Percentiles rank a stretch among this genome's conserved stretches.
Conservation (phyloP, 2,888 invertebrate species). For the Toxonevra muliebris region DNA sequence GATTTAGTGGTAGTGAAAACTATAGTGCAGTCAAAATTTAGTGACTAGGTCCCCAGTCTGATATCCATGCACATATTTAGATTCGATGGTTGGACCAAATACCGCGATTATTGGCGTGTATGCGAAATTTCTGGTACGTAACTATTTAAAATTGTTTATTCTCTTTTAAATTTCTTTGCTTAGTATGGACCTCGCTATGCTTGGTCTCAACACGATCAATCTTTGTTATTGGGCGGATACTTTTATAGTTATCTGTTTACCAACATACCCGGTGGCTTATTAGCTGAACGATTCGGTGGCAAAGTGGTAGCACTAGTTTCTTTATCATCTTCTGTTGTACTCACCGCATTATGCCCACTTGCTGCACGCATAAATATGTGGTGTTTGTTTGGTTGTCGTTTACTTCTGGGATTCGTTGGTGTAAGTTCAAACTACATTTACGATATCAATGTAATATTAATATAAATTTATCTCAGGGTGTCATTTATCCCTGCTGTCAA, state of each 20-base stretch:
- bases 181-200: conserved; percentile 67
- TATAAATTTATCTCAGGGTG: conserved; percentile 42
- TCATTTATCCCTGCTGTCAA: conserved; percentile 58
- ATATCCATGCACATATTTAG: too few relatives aligned
- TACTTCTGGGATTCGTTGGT: conserved; percentile 71
- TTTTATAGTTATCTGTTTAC: conserved; percentile 78
- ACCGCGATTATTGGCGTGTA: too few relatives aligned
- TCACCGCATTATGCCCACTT: conserved; percentile 71
- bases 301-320: conserved; percentile 70
- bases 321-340: conserved; percentile 63
- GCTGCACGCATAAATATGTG: conserved; percentile 70
- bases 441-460: background rate
- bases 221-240: conserved; percentile 72
- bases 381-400: conserved; percentile 70
- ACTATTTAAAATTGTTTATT: too few relatives aligned
- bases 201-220: conserved; percentile 73
- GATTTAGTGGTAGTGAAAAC: too few relatives aligned
- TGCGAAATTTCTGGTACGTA: too few relatives aligned
- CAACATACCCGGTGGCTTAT: conserved; percentile 71
- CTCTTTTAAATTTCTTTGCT: background rate
- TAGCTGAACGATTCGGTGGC: conserved; percentile 74
- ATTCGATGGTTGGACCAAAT: too few relatives aligned
- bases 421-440: conserved; percentile 64
- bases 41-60: too few relatives aligned
- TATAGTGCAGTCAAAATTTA: too few relatives aligned